Percentiles rank a stretch among this genome's conserved stretches.
Conservation (phyloP, 1,140 invertebrate genomes). For the Drosophila ananassae region DNA sequence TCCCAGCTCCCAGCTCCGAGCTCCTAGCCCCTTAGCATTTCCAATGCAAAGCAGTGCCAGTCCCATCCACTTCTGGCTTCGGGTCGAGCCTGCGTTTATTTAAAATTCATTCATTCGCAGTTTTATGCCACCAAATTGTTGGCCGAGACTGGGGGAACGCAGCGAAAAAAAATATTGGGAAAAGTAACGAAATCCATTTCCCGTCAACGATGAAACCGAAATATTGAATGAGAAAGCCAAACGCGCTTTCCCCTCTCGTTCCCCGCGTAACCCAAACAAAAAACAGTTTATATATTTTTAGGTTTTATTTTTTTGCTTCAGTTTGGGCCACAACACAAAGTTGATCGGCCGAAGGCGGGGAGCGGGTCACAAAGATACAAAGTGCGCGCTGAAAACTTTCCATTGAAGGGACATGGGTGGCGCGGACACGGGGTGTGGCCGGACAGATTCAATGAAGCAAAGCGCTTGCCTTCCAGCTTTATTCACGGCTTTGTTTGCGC, state of each 20-base stretch:
- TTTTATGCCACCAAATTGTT: conserved; percentile 65
- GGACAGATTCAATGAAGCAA: conserved; percentile 44
- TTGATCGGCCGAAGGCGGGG: conserved; percentile 27
- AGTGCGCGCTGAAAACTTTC: conserved; percentile 45
- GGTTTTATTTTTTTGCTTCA: conserved; percentile 33
- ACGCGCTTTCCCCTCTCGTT: neutral
- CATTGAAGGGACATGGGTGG: conserved; percentile 36
- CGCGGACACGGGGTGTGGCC: neutral
- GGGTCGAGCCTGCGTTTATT: conserved; percentile 56
- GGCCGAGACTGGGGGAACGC: conserved; percentile 21
- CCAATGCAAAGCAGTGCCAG: conserved; percentile 70
- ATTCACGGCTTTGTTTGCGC: conserved; percentile 44
- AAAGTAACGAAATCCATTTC: conserved; percentile 56
- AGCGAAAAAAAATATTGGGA: conserved; percentile 22
- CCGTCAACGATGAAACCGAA: conserved; percentile 71
- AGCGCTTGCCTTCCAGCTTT: conserved; percentile 53
- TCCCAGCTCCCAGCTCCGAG: conserved; percentile 21
- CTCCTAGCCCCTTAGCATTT: conserved; percentile 48
- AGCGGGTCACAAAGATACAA: conserved; percentile 14
- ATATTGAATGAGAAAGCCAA: conserved; percentile 63
- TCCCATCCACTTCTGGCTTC: conserved; percentile 25
- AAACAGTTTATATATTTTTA: conserved; percentile 67
- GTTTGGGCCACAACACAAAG: conserved; percentile 51
- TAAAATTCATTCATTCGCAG: conserved; percentile 73
- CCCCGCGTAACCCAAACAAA: conserved; percentile 5